Evolutionary conservation across 2,113 vertebrate genomes (phyloP).

Genomic region (Salvator merianae): DNA sequence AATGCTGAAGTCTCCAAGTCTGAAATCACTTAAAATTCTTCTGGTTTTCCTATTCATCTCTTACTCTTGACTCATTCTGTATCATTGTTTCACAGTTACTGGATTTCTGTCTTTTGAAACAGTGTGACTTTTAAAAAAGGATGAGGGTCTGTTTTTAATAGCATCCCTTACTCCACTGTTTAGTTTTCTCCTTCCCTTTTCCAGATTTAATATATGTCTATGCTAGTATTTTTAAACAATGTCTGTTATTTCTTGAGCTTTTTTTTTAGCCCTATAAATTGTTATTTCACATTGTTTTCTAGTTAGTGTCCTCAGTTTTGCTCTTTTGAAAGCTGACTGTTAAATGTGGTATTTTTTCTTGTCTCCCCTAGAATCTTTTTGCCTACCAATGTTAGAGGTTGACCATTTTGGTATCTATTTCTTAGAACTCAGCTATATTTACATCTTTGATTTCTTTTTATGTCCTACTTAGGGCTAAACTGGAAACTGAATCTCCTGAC

Average conservation of each 20-base stretch:
- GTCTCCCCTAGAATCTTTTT: background rate
- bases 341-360: background rate
- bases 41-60: background rate
- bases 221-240: background rate
- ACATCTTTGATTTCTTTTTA: background rate
- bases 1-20: background rate
- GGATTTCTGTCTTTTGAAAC: background rate
- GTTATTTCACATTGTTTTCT: constrained; percentile 18
- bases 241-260: background rate
- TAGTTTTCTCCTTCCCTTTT: background rate
- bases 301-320: background rate
- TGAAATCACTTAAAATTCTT: constrained; percentile 2
- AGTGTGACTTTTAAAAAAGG: background rate
- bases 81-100: background rate
- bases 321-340: background rate
- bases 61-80: background rate
- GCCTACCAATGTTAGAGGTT: background rate
- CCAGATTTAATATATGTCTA: background rate
- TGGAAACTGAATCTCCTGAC: background rate
- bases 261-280: constrained; percentile 8
- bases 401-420: constrained; percentile 7
- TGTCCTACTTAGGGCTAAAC: background rate
- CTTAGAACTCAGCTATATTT: constrained; percentile 14
- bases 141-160: constrained; percentile 1
- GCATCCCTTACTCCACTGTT: background rate